A percentile compares a stretch with the other conserved stretches of the same genome.
Evolutionary conservation across 2,888 invertebrate species (phyloP).

Genomic region (Hypsopygia costalis): DNA sequence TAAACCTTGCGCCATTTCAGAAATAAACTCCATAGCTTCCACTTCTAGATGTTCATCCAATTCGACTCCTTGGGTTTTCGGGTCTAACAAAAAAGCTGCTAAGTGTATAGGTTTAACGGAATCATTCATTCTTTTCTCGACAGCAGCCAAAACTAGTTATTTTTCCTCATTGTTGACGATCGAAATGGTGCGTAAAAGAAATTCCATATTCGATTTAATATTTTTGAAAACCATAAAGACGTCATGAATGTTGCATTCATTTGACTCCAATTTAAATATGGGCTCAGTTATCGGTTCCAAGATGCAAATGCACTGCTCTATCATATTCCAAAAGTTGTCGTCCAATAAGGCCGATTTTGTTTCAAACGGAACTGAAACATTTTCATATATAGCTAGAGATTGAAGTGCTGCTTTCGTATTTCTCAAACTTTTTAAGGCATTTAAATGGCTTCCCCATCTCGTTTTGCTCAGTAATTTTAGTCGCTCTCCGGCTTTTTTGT

Average conservation of each 20-base stretch:
- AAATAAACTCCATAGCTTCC: conserved; percentile 14
- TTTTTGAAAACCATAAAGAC: not conserved
- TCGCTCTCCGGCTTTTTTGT: no score
- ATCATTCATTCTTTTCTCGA: not conserved
- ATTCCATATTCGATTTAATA: not conserved
- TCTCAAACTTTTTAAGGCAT: not conserved
- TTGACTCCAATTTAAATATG: not conserved
- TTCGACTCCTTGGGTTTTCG: conserved; percentile 6
- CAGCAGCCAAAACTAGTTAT: not conserved
- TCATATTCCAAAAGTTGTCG: no score
- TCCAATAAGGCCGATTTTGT: not conserved
- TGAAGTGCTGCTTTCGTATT: not conserved
- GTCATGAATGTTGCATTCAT: not conserved
- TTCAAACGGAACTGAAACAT: not conserved
- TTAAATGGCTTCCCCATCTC: not conserved
- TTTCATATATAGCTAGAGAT: not conserved
- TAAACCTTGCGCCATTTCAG: conserved; percentile 4
- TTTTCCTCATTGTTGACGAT: not conserved
- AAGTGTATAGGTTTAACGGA: conserved; percentile 4
- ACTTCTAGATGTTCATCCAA: conserved; percentile 8
- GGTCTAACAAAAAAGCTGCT: conserved; percentile 9
- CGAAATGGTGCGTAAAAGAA: not conserved
- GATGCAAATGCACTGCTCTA: no score
- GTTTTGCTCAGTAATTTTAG: no score
- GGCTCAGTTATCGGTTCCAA: not conserved